These are phyloP conservation scores for Octodon degus DNA, from an alignment of 2,113 vertebrate genomes.

Conservation along the genomic window DNA sequence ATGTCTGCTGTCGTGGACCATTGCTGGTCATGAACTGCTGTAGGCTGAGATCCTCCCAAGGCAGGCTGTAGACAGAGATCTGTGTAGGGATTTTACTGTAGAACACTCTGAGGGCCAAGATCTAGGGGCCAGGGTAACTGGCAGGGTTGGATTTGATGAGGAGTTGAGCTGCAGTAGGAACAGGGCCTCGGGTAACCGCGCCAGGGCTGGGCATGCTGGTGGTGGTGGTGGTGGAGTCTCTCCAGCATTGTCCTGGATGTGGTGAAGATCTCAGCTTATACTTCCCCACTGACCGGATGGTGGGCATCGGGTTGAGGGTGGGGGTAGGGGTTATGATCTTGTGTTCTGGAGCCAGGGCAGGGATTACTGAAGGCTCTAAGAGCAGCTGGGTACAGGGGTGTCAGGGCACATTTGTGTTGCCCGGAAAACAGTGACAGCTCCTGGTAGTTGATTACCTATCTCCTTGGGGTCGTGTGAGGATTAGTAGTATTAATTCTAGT, in stretches of 20 bases:
- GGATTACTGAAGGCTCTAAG: not conserved
- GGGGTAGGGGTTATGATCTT: not conserved
- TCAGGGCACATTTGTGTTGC: not conserved
- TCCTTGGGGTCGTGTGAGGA: not conserved
- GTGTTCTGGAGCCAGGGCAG: not conserved
- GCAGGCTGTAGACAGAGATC: not conserved
- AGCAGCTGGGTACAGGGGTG: not conserved
- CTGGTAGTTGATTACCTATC: not conserved
- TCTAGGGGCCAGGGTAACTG: not conserved
- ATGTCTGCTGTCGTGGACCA: not conserved
- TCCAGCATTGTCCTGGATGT: not conserved
- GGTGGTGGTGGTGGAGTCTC: not conserved
- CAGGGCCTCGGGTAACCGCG: not conserved
- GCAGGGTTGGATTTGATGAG: not conserved
- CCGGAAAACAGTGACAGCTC: not conserved
- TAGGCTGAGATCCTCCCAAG: not conserved
- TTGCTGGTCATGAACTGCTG: not conserved
- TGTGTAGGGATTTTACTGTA: not conserved
- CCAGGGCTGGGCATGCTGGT: not conserved
- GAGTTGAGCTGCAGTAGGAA: not conserved
- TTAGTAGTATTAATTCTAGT: conserved; percentile 7
- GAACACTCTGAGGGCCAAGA: not conserved
- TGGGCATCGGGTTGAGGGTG: not conserved
- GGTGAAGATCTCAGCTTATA: not conserved
- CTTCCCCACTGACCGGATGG: not conserved